Percentiles rank a stretch among this genome's conserved stretches.
Evolutionary conservation across 2,888 invertebrate genomes (phyloP).

Genomic region (Cremastinae sp.): DNA sequence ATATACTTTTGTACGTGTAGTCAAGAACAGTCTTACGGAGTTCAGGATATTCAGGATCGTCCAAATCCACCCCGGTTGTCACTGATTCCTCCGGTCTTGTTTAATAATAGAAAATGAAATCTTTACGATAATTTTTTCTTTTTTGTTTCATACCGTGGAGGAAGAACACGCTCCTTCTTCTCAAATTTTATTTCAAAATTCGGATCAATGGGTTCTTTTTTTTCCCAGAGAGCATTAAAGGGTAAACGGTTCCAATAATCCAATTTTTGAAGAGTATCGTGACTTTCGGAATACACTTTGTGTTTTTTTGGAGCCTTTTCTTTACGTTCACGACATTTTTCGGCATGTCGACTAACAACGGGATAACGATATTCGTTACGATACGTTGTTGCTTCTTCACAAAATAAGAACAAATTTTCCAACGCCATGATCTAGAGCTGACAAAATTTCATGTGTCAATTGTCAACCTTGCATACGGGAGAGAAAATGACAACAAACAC

Average conservation of each 20-base stretch:
- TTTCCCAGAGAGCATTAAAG: conserved; percentile 73
- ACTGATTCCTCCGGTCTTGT: conserved; percentile 75
- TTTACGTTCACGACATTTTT: background rate
- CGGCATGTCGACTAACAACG: background rate
- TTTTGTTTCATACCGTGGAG: conserved; percentile 17
- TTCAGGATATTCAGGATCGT: conserved; percentile 77
- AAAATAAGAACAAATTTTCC: conserved; percentile 37
- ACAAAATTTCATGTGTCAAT: background rate
- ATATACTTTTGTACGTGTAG: conserved; percentile 77
- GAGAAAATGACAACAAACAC: no score
- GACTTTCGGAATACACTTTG: conserved; percentile 40
- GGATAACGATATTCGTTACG: conserved; percentile 47
- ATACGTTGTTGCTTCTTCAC: conserved; percentile 47
- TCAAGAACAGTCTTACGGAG: conserved; percentile 73
- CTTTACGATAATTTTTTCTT: background rate
- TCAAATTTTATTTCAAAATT: conserved; percentile 53
- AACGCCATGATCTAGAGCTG: conserved; percentile 11
- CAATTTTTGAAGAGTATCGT: conserved; percentile 61
- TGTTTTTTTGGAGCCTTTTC: conserved; percentile 1
- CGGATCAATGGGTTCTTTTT: conserved; percentile 73
- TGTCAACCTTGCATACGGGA: no score
- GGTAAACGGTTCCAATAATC: conserved; percentile 65
- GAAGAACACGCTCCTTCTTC: conserved; percentile 5
- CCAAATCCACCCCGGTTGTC: conserved; percentile 77
- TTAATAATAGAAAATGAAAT: conserved; percentile 60